Percentiles rank a stretch among this genome's conserved stretches.
Evolutionary conservation across 2,797 vertebrate genomes (phyloP).

Genomic region (Urocyon cinereoargenteus): DNA sequence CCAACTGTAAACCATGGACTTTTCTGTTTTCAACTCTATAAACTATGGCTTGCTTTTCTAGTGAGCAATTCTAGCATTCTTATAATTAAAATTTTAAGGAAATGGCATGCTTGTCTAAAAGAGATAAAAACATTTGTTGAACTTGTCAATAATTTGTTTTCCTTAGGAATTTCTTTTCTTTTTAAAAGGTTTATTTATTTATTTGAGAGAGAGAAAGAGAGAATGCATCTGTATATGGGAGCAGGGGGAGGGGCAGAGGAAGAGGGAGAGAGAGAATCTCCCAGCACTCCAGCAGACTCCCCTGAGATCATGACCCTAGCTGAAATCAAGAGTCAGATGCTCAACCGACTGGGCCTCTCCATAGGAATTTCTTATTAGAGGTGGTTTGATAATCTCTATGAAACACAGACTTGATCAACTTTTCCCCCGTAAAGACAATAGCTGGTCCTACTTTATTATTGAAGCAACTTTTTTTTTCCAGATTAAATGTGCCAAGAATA

Average conservation of each 20-base stretch:
- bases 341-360: not conserved
- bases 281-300: not conserved
- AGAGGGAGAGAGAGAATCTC: not conserved
- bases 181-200: not conserved
- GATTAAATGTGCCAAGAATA: not conserved
- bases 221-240: not conserved
- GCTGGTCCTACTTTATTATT: not conserved
- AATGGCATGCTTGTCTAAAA: not conserved
- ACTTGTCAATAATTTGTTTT: constrained; percentile 5
- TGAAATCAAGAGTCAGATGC: not conserved
- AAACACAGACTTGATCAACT: not conserved
- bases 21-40: constrained; percentile 42
- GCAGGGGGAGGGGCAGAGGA: not conserved
- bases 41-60: constrained; percentile 37
- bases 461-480: not conserved
- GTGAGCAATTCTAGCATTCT: not conserved
- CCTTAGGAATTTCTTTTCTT: not conserved
- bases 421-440: not conserved
- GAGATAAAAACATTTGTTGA: not conserved
- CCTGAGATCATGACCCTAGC: not conserved
- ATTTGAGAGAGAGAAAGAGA: not conserved
- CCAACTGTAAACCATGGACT: constrained; percentile 39
- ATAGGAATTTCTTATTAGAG: not conserved
- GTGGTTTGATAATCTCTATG: not conserved
- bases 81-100: constrained; percentile 53